Evolutionary conservation across 2,113 vertebrate genomes (phyloP).

Genomic region (Calyptommatus sinebrachiatus): DNA sequence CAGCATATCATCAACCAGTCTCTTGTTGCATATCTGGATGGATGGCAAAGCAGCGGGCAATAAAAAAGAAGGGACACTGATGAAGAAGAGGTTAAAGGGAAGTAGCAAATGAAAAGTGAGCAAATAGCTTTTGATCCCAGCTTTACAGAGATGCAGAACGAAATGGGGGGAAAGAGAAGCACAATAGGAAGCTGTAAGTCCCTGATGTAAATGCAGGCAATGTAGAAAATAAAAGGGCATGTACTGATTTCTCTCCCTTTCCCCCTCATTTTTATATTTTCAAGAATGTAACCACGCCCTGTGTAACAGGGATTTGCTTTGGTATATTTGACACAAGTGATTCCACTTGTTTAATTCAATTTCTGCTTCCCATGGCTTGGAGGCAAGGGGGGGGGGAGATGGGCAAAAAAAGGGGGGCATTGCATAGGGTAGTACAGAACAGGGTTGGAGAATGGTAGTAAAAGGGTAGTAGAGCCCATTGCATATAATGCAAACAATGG

Average conservation of each 20-base stretch:
- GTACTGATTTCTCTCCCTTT: no score
- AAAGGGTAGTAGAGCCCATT: no score
- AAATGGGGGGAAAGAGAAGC: constrained; percentile 36
- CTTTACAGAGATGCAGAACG: not conserved
- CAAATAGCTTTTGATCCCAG: not conserved
- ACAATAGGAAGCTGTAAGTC: constrained; percentile 11
- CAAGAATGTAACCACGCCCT: no score
- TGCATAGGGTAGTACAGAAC: constrained; percentile 8
- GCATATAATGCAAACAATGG: no score
- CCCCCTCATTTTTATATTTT: no score
- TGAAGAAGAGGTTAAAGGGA: not conserved
- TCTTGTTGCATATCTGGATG: constrained; percentile 38
- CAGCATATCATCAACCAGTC: constrained; percentile 33
- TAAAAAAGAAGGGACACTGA: not conserved
- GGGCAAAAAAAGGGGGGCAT: constrained; percentile 23
- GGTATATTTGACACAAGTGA: no score
- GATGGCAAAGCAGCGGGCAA: constrained; percentile 16
- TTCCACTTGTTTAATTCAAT: no score
- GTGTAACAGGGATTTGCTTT: no score
- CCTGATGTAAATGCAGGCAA: not conserved
- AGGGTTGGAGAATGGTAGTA: no score
- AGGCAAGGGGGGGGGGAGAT: no score
- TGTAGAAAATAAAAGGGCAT: no score
- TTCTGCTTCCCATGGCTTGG: no score
- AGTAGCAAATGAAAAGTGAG: not conserved